phyloP scores from a whole-genome alignment of 2,113 vertebrate species.

The Circaetus gallicus region DNA sequence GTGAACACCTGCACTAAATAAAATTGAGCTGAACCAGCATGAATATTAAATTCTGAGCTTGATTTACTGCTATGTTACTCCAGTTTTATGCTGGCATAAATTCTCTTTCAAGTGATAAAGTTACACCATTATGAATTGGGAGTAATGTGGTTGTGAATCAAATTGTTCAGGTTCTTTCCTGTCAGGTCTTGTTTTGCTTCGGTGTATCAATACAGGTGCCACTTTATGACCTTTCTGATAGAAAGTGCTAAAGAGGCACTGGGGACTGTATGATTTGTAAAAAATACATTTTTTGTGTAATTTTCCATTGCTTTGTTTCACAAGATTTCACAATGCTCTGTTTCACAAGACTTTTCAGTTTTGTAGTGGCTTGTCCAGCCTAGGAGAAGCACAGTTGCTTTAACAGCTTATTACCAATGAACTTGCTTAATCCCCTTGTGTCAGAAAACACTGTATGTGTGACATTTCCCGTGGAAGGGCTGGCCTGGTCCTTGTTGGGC shows the following conservation, averaged over 20 bases:
- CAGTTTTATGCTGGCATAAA: constrained; percentile 19
- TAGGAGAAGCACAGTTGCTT: neutral
- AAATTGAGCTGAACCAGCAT: neutral
- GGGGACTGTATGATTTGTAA: neutral
- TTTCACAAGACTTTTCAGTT: neutral
- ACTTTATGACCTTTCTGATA: neutral
- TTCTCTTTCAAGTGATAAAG: neutral
- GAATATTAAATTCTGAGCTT: constrained; percentile 2
- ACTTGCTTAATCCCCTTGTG: neutral
- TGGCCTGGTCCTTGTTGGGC: neutral
- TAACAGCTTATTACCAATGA: neutral
- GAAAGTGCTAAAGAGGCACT: neutral
- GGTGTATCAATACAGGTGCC: neutral
- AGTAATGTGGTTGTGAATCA: neutral
- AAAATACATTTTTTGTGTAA: neutral
- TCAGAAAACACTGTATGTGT: accelerated
- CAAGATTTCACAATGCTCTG: neutral
- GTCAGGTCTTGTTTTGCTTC: neutral
- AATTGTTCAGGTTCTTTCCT: neutral
- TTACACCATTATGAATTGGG: neutral
- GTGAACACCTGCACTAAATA: constrained; percentile 34
- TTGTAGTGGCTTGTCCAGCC: neutral
- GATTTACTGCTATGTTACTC: neutral
- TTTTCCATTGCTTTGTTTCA: neutral
- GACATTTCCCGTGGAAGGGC: neutral